Percentiles rank a stretch among this genome's conserved stretches.
Evolutionary conservation across 2,113 vertebrate genomes (phyloP).

Genomic region (Uria aalge): DNA sequence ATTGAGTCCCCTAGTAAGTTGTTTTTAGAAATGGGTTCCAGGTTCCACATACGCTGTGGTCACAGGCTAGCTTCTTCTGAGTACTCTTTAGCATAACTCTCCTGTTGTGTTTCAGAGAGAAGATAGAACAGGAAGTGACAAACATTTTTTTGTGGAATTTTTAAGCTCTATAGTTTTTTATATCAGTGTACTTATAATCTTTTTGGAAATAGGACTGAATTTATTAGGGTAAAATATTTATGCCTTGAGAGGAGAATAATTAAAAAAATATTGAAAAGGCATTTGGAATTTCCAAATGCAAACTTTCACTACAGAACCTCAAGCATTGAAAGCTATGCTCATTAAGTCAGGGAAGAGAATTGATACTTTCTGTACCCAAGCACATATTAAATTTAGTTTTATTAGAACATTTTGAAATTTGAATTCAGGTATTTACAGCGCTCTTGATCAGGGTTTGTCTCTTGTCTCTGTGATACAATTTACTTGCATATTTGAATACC

Average conservation of each 20-base stretch:
- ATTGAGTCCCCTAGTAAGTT: neutral
- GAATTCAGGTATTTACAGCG: neutral
- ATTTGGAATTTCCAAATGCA: neutral
- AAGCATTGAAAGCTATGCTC: neutral
- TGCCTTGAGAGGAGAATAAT: neutral
- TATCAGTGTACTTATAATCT: neutral
- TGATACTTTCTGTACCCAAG: neutral
- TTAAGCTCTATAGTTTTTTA: rapidly evolving
- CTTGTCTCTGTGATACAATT: rapidly evolving
- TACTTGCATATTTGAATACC: neutral
- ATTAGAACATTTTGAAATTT: neutral
- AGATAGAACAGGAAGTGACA: neutral
- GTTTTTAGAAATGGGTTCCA: neutral
- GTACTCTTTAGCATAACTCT: neutral
- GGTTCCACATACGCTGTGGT: neutral
- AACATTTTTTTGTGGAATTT: neutral
- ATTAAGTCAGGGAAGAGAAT: neutral
- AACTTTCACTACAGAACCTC: rapidly evolving
- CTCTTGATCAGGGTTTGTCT: neutral
- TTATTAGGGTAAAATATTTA: neutral
- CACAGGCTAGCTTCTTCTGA: neutral
- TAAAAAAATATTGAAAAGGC: neutral
- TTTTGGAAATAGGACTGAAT: neutral
- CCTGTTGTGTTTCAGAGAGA: neutral
- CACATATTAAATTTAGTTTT: neutral